These are phyloP conservation scores for Agonopterix subpropinquella DNA, from an alignment of 2,888 invertebrate species.

Conservation along the genomic window DNA sequence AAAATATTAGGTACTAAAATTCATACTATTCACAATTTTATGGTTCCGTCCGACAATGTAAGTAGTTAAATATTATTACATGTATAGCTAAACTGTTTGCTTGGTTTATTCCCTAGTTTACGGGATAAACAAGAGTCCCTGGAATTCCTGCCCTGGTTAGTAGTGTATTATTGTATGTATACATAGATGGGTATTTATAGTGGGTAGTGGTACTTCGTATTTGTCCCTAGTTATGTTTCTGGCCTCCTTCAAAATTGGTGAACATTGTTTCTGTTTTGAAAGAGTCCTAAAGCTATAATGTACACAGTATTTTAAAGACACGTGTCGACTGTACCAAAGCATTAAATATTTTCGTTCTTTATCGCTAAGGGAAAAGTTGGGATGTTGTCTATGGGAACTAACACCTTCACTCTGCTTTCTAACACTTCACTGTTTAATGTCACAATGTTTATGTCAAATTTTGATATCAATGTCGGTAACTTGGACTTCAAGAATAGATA, in stretches of 20 bases:
- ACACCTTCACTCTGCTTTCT: constrained; percentile 55
- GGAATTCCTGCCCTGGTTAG: constrained; percentile 89
- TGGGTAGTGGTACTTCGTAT: constrained; percentile 3
- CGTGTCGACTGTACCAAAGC: background rate
- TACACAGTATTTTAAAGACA: too few species aligned
- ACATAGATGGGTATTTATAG: constrained; percentile 13
- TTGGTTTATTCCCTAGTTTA: constrained; percentile 80
- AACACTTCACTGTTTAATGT: constrained; percentile 43
- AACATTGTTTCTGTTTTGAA: too few species aligned
- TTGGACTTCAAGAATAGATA: constrained; percentile 75
- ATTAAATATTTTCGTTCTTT: background rate
- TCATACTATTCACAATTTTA: too few species aligned
- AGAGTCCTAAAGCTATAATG: too few species aligned
- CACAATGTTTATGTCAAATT: background rate
- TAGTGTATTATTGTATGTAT: constrained; percentile 53
- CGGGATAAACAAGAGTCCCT: constrained; percentile 86
- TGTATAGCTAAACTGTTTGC: constrained; percentile 47
- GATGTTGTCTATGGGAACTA: background rate
- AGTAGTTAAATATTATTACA: background rate
- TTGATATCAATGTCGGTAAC: constrained; percentile 45
- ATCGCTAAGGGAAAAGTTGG: background rate
- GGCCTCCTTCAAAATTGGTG: too few species aligned
- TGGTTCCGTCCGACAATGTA: background rate
- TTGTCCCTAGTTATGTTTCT: background rate
- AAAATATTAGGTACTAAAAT: too few species aligned